A percentile compares a stretch with the other conserved stretches of the same genome.
phyloP scores from a whole-genome alignment of 2,113 vertebrate genomes.

The Amazona vittata region DNA sequence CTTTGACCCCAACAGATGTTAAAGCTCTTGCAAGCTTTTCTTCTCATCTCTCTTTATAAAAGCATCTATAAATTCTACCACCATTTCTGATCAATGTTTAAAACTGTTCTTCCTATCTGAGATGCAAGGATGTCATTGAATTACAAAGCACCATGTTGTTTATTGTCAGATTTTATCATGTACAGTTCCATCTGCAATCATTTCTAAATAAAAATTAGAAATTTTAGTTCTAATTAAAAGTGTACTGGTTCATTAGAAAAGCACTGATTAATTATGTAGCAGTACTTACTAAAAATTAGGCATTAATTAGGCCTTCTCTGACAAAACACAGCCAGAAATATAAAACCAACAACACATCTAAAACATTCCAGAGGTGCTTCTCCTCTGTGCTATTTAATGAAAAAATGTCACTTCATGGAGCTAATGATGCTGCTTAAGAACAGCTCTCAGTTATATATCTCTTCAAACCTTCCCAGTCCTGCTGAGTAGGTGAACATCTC shows the following conservation, averaged over 20 bases:
- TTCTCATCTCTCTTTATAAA: slow-evolving; percentile 21
- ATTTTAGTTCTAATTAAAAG: slow-evolving; percentile 19
- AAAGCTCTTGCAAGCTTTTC: slow-evolving; percentile 21
- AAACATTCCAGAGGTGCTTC: slow-evolving; percentile 43
- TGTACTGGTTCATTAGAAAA: slow-evolving; percentile 15
- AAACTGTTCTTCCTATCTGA: neutral
- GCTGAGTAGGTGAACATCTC: neutral
- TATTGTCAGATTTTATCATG: slow-evolving; percentile 40
- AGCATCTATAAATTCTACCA: neutral
- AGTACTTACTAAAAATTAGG: slow-evolving; percentile 14
- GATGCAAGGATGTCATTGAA: neutral
- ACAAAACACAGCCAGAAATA: slow-evolving; percentile 46
- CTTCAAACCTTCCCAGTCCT: slow-evolving; percentile 21
- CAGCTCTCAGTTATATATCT: neutral
- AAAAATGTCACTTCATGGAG: neutral
- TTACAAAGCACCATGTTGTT: neutral
- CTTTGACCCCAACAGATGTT: slow-evolving; percentile 38
- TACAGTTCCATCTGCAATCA: neutral
- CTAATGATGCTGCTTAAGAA: slow-evolving; percentile 42
- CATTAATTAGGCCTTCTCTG: slow-evolving; percentile 47
- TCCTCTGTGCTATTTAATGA: slow-evolving; percentile 1
- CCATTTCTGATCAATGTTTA: slow-evolving; percentile 48
- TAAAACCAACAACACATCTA: slow-evolving; percentile 22
- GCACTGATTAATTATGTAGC: slow-evolving; percentile 26
- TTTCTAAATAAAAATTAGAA: neutral